Percentiles rank a stretch among this genome's conserved stretches.
Conservation (phyloP, 2,888 invertebrate species). For the Oscheius sp. region DNA sequence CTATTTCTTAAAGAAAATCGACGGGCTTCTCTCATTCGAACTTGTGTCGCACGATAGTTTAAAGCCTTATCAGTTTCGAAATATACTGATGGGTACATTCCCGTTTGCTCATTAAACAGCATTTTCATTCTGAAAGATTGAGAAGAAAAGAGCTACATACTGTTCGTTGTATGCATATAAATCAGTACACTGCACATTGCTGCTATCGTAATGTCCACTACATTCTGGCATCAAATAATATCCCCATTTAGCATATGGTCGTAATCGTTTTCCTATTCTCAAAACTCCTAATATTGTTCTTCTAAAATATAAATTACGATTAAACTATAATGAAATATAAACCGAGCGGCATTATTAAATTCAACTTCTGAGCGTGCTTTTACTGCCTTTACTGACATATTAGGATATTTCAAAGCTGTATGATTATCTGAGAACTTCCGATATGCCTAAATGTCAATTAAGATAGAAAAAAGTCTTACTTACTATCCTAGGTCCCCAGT, state of each 20-base stretch:
- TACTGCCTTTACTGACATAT: slow-evolving; percentile 33
- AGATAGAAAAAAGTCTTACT: neutral
- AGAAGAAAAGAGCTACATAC: neutral
- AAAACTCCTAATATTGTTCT: slow-evolving; percentile 41
- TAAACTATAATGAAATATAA: neutral
- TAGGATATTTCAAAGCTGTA: slow-evolving; percentile 24
- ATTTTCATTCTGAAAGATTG: slow-evolving; percentile 21
- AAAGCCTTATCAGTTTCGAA: neutral
- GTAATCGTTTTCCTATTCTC: slow-evolving; percentile 37
- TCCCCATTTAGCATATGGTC: slow-evolving; percentile 54
- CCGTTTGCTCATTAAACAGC: slow-evolving; percentile 14
- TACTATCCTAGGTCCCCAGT: slow-evolving; percentile 48
- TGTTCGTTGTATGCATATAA: neutral
- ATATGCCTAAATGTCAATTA: slow-evolving; percentile 9
- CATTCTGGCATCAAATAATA: slow-evolving; percentile 55
- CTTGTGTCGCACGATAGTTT: slow-evolving; percentile 1
- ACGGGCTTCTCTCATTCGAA: slow-evolving; percentile 5
- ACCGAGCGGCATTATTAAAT: slow-evolving; percentile 39
- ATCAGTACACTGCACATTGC: slow-evolving; percentile 12
- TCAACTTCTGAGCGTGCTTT: slow-evolving; percentile 30
- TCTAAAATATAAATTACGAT: slow-evolving; percentile 27
- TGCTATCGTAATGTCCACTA: slow-evolving; percentile 39
- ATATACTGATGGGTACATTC: slow-evolving; percentile 29
- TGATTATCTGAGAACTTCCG: slow-evolving; percentile 10
- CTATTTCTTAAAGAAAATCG: neutral